phyloP scores from a whole-genome alignment of 2,797 vertebrate species.

The Sebastes cheni region DNA sequence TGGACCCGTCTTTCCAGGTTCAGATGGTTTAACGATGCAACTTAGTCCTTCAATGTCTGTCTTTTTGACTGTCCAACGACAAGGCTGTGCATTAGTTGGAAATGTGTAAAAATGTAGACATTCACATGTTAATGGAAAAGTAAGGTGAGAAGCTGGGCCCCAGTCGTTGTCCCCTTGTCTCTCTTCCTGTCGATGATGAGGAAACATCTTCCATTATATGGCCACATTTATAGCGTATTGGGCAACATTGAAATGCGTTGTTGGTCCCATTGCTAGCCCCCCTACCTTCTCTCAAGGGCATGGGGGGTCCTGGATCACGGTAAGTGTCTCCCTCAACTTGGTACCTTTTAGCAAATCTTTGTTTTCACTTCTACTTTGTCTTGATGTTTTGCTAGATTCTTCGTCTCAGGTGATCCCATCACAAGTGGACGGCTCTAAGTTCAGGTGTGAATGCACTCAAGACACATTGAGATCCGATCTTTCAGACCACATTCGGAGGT shows the following conservation, averaged over 20 bases:
- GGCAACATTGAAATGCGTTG: constrained; percentile 77
- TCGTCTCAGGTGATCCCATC: too few relatives aligned
- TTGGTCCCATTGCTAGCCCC: constrained; percentile 73
- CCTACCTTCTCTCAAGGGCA: constrained; percentile 68
- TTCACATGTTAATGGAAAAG: too few relatives aligned
- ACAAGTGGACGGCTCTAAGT: too few relatives aligned
- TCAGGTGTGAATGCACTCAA: too few relatives aligned
- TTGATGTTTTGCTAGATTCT: neutral
- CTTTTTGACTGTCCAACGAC: constrained; percentile 25
- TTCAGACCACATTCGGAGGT: neutral
- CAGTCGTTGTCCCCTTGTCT: too few relatives aligned
- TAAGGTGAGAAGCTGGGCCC: too few relatives aligned
- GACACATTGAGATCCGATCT: neutral
- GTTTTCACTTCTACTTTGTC: neutral
- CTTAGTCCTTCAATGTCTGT: constrained; percentile 43
- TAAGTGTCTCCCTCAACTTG: constrained; percentile 37
- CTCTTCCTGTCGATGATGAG: neutral
- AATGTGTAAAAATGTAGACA: neutral
- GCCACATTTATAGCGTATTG: constrained; percentile 75
- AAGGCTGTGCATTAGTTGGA: neutral
- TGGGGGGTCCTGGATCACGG: constrained; percentile 62
- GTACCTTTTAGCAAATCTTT: constrained; percentile 6
- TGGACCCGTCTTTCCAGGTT: constrained; percentile 54
- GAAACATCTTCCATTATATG: constrained; percentile 75
- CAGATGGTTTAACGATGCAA: constrained; percentile 56